A percentile compares a stretch with the other conserved stretches of the same genome.
Evolutionary conservation across 2,888 invertebrate genomes (phyloP).

Genomic region (Imbricaverruca yamaguchii): DNA sequence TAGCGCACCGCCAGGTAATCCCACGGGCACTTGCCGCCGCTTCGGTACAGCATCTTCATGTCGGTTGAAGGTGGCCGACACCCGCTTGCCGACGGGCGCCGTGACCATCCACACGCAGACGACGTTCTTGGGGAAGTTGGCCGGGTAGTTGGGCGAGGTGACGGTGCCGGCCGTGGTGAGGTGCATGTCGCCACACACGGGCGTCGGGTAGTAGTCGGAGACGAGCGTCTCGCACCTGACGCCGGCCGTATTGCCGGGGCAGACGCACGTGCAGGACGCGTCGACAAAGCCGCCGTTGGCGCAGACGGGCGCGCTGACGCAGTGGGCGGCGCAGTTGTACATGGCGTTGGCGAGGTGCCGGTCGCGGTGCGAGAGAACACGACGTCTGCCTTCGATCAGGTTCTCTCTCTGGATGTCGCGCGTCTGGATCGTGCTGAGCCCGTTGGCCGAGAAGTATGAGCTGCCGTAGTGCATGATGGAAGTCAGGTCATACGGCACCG

Average conservation of each 20-base stretch:
- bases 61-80: not conserved
- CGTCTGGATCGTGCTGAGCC: not conserved
- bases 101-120: not conserved
- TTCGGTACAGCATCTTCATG: not conserved
- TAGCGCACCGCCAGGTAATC: not conserved
- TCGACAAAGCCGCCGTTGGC: constrained; percentile 25
- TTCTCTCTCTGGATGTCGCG: constrained; percentile 34
- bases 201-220: not conserved
- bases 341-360: constrained; percentile 34
- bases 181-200: not conserved
- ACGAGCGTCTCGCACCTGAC: constrained; percentile 18
- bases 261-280: constrained; percentile 23
- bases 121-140: not conserved
- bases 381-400: constrained; percentile 35
- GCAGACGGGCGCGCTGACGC: constrained; percentile 19
- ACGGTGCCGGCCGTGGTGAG: not conserved
- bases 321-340: constrained; percentile 33
- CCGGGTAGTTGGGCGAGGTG: constrained; percentile 5
- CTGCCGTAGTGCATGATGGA: constrained; percentile 24
- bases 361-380: constrained; percentile 35
- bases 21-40: not conserved
- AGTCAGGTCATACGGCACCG: constrained; percentile 15
- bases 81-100: not conserved
- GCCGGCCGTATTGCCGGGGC: constrained; percentile 25
- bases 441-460: not conserved